These are phyloP conservation scores for Drosophila monieri DNA, from an alignment of 2,888 invertebrate genomes.

Conservation along the genomic window DNA sequence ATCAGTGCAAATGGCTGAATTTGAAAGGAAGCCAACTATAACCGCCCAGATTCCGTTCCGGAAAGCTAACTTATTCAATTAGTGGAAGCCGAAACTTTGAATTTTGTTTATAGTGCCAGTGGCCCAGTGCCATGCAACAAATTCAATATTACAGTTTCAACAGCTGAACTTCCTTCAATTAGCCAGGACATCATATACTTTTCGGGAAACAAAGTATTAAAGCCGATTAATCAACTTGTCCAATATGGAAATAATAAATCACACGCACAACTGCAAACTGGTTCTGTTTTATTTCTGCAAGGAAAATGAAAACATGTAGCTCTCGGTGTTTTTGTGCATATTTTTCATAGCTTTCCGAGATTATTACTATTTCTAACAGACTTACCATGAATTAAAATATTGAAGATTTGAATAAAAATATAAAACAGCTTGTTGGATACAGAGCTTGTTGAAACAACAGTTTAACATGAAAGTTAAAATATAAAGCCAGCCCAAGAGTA, in stretches of 20 bases:
- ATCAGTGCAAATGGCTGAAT: slow-evolving; percentile 4
- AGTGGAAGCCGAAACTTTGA: slow-evolving; percentile 33
- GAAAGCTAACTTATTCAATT: slow-evolving; percentile 41
- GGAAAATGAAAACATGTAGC: neutral
- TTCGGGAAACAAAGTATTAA: slow-evolving; percentile 6
- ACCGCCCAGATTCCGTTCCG: slow-evolving; percentile 33
- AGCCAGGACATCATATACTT: neutral
- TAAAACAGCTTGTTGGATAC: neutral
- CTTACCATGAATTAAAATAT: neutral
- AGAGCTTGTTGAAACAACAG: neutral
- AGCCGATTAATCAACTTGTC: slow-evolving; percentile 12
- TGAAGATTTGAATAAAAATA: neutral
- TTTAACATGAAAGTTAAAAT: neutral
- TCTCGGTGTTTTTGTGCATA: slow-evolving; percentile 1
- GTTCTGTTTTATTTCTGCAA: neutral
- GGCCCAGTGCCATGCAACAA: neutral
- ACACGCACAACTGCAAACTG: neutral
- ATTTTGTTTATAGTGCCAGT: slow-evolving; percentile 2
- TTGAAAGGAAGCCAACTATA: slow-evolving; percentile 32
- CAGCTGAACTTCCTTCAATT: slow-evolving; percentile 5
- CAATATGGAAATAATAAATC: slow-evolving; percentile 12
- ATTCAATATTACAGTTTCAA: neutral
- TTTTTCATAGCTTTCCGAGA: neutral
- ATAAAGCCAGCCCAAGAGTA: neutral
- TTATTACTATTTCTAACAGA: neutral